phyloP scores from a whole-genome alignment of 1,140 invertebrate species.

The Cotesia glomerata region DNA sequence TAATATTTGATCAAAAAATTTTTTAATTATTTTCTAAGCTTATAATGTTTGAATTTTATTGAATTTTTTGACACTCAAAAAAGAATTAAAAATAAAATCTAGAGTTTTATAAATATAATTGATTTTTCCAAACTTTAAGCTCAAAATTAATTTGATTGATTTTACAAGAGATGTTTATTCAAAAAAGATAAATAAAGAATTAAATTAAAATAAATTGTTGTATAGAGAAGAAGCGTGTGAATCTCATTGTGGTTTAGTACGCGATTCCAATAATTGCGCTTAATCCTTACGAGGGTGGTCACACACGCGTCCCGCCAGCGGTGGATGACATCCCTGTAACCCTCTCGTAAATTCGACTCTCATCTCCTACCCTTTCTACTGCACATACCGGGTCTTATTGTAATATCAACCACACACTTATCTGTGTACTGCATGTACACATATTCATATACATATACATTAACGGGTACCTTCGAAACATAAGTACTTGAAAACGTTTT shows the following conservation, averaged over 20 bases:
- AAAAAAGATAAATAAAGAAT: background rate
- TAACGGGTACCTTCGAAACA: background rate
- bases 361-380: background rate
- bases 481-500: constrained; percentile 27
- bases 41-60: too few species aligned
- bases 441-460: too few species aligned
- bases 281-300: constrained; percentile 54
- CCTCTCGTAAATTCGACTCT: constrained; percentile 25
- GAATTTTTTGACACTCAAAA: too few species aligned
- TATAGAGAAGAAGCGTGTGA: constrained; percentile 30
- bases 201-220: background rate
- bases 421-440: too few species aligned
- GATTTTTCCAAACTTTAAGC: too few species aligned
- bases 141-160: background rate
- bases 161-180: background rate
- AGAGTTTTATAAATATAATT: too few species aligned
- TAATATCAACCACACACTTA: too few species aligned
- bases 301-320: constrained; percentile 41
- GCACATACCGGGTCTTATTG: constrained; percentile 21
- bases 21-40: too few species aligned
- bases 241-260: constrained; percentile 45
- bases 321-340: constrained; percentile 41
- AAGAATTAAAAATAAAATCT: too few species aligned
- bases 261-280: constrained; percentile 59
- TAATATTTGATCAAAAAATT: too few species aligned